Conservation (phyloP, 2,797 vertebrate species). For the Tragopan temminckii region DNA sequence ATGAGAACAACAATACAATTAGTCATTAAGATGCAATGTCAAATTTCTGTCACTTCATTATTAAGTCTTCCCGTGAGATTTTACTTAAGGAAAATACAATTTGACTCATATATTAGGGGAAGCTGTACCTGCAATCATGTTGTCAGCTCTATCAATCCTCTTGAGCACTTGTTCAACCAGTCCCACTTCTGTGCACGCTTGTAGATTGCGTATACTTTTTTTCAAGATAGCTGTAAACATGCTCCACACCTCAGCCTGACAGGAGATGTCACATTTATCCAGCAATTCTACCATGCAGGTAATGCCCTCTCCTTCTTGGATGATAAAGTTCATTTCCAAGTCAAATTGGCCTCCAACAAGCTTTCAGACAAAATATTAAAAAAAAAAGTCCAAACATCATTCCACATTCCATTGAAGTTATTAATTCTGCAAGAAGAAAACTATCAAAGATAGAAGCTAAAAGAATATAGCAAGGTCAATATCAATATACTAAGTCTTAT, state of each 20-base stretch:
- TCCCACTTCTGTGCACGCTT: conserved; percentile 92
- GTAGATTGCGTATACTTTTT: conserved; percentile 96
- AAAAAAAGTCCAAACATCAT: neutral
- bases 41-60: neutral
- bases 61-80: neutral
- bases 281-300: conserved; percentile 95
- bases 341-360: conserved; percentile 96
- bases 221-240: conserved; percentile 97
- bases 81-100: neutral
- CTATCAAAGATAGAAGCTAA: rapidly evolving
- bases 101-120: neutral
- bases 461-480: rapidly evolving
- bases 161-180: conserved; percentile 92
- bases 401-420: neutral
- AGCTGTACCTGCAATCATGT: conserved; percentile 94
- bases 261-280: conserved; percentile 93
- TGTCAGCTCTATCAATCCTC: conserved; percentile 89
- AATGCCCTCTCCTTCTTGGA: conserved; percentile 95
- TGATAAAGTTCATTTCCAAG: conserved; percentile 99
- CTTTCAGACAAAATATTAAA: conserved; percentile 74
- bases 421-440: neutral
- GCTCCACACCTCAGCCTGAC: conserved; percentile 98
- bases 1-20: conserved; percentile 27
- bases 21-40: neutral
- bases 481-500: neutral